Conservation (phyloP, 2,797 vertebrate genomes). For the Okamejei kenojei region DNA sequence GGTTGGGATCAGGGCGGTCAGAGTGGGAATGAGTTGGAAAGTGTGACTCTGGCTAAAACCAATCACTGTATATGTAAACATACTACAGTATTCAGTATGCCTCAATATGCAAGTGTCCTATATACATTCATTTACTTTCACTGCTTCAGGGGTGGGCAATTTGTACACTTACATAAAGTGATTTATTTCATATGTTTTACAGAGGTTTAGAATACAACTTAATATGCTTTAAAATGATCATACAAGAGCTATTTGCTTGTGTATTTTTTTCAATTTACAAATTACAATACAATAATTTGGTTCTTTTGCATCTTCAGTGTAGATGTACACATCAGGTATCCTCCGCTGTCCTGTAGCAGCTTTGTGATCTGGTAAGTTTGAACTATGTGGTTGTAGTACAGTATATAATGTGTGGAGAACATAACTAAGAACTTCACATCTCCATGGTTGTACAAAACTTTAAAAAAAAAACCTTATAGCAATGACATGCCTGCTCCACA, state of each 20-base stretch:
- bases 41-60: neutral
- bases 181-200: conserved; percentile 64
- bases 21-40: too few species aligned
- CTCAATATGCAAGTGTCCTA: too few species aligned
- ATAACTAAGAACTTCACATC: conserved; percentile 50
- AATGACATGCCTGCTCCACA: conserved; percentile 68
- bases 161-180: conserved; percentile 51
- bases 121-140: too few species aligned
- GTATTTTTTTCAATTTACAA: conserved; percentile 76
- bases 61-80: neutral
- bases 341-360: conserved; percentile 75
- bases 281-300: conserved; percentile 68
- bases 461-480: conserved; percentile 51
- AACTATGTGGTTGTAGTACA: conserved; percentile 61
- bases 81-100: too few species aligned
- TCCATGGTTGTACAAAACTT: conserved; percentile 59
- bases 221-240: conserved; percentile 69
- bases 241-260: conserved; percentile 63
- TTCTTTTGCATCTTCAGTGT: conserved; percentile 63
- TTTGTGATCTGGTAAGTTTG: conserved; percentile 74
- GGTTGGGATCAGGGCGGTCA: too few species aligned
- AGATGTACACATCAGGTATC: conserved; percentile 70
- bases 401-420: conserved; percentile 57
- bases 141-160: neutral
- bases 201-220: conserved; percentile 81